Base-by-base conservation (phyloP, 2,797 vertebrate species). In the Buceros bicornis region DNA sequence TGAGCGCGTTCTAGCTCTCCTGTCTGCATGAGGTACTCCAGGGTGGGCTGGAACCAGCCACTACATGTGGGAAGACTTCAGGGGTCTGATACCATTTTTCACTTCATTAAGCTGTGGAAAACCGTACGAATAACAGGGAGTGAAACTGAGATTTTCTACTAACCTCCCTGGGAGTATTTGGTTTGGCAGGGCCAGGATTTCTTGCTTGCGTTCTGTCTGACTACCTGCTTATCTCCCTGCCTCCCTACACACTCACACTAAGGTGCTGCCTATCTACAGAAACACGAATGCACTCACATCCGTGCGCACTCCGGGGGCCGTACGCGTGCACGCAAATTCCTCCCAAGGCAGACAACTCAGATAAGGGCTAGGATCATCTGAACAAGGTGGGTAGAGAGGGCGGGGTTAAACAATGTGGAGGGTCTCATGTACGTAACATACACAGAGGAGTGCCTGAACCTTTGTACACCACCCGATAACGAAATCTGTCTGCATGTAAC, bases 1-100 rank as follows among this genome's bases (percentile, higher is more conserved):
- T 72, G 28, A 78, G 61, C 53, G 53, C 72, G 71, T 71, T 78
- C 89, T 87, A 85, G 69, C 76, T 88, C 87, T 92, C 93, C 53
- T 74, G 10, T 71, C 88, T 76, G 83, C 73, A 50, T 7, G 42
- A 83, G 66, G 45, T 37, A 78, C 88, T 67, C 76, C 2, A 1
- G 90, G 64, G 71, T 74, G 90, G 31, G 69, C 8, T 50, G 76
- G 82, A 93, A 88, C 11, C 35, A 69, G 90, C 45, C 14, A 60
- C 53, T 24, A 20, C 6, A 4, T 11, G 48, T 0, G 0, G 57
- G 67, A 94, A 45, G 64, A 80, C 67, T 89, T 70, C 22, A 66
- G 64, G 67, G 80, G 60, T 53, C 84, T 58, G 62, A 54, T 20
- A 66, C 35, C 51, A 53, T 92, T 89, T 84, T 66, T 66, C 29